Base-by-base conservation (phyloP, 2,888 invertebrate species). In the Clostera curtula region DNA sequence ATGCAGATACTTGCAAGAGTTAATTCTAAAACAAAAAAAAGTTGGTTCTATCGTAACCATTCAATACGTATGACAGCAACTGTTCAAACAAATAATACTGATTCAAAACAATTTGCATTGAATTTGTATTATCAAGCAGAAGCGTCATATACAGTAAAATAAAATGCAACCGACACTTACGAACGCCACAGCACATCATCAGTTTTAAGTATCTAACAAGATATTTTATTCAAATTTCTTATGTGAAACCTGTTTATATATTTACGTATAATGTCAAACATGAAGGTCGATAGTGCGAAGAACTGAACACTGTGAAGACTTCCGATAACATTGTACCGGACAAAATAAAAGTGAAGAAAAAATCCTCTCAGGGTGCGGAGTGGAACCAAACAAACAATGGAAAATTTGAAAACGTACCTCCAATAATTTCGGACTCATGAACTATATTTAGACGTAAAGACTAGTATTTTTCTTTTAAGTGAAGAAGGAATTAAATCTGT, bases 231-330 rank as follows among this genome's bases (percentile, higher is more conserved):
- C 11, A 27, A 29, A 36, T 34, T 41, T 37, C 36, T 40, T 34
- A 46, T 41, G 45, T 48, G 22, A 48, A 66, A 70, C 66, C 51
- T 47, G 72, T 68, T 70, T 55, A 35, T 43, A 36, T 36, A 56
- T 57, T 55, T 49, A 56, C 60, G 49, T 54, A 56, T 64, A 68
- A 65, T 58, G 61, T 65, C 60, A 54, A 49, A 43, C 37, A 48
- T 43, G 59, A 70, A 72, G 72, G 73, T 70, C 65, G 48, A 52
- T 45, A 56, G 60, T 62, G 49, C 58, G 56, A 57, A 56, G 62
- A 65, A 64, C 61, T 48, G 46, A 38, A 40, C 28, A 49, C 44
- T 43, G 44, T 34, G 31, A 34, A 60, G 29, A 49, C 63, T 63
- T 65, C 64, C 64, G 56, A 63, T 54, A 46, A 36, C 32, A 38